Evolutionary conservation across 2,113 vertebrate genomes (phyloP).

Genomic region (Lethenteron camtschaticum): DNA sequence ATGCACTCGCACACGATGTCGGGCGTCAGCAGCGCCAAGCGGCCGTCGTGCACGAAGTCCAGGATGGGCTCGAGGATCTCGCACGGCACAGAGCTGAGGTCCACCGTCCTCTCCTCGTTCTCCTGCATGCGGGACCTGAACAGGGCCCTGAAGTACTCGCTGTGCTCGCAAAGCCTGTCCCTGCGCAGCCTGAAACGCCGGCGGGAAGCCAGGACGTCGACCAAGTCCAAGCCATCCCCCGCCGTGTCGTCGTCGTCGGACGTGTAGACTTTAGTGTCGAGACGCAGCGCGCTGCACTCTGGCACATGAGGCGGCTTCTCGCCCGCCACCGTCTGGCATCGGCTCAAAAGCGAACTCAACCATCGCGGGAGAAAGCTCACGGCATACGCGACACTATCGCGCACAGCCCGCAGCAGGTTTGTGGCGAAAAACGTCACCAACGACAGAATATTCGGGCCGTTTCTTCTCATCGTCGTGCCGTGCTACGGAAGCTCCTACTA

Average conservation of each 20-base stretch:
- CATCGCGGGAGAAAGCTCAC: too few species aligned
- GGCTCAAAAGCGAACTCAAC: too few species aligned
- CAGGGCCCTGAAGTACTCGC: slow-evolving; percentile 29
- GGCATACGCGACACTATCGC: too few species aligned
- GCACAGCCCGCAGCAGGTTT: too few species aligned
- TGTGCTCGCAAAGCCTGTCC: slow-evolving; percentile 20
- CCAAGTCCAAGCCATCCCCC: slow-evolving; percentile 75
- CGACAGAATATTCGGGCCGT: too few species aligned
- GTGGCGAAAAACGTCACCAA: too few species aligned
- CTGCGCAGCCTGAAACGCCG: slow-evolving; percentile 40
- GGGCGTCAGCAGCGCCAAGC: slow-evolving; percentile 17
- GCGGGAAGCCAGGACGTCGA: slow-evolving; percentile 65
- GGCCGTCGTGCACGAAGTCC: slow-evolving; percentile 23
- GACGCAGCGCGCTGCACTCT: too few species aligned
- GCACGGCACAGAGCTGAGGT: slow-evolving; percentile 24
- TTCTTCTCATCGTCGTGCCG: too few species aligned
- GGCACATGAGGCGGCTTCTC: too few species aligned
- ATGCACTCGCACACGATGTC: slow-evolving; percentile 14
- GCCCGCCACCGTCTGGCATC: too few species aligned
- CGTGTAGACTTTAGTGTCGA: too few species aligned
- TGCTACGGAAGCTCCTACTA: too few species aligned
- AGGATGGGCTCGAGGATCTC: slow-evolving; percentile 23
- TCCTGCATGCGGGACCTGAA: slow-evolving; percentile 33
- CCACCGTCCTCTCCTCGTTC: slow-evolving; percentile 18
- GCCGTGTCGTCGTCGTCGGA: slow-evolving; percentile 37